Percentiles rank a stretch among this genome's conserved stretches.
phyloP scores from a whole-genome alignment of 2,797 vertebrate species.

The Darevskia nairensis region DNA sequence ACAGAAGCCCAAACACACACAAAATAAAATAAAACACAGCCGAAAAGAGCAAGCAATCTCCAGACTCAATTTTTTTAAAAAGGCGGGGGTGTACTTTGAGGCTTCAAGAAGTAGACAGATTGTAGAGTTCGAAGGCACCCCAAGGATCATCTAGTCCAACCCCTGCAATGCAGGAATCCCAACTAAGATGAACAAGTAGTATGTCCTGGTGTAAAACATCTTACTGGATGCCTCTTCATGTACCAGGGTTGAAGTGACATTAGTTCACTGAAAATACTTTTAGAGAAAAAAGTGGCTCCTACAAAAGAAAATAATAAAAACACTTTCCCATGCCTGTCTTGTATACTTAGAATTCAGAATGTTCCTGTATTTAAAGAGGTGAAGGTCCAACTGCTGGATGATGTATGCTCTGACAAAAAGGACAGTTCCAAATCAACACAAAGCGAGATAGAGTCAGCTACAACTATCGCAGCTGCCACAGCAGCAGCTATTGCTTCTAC shows the following conservation, averaged over 20 bases:
- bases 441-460: conserved; percentile 69
- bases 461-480: conserved; percentile 80
- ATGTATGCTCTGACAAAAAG: conserved; percentile 49
- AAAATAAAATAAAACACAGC: too few species aligned
- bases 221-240: neutral
- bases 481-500: conserved; percentile 84
- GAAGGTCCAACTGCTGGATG: conserved; percentile 84
- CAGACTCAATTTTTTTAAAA: too few species aligned
- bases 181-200: neutral
- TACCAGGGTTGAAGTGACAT: neutral
- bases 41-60: too few species aligned
- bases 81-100: too few species aligned
- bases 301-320: conserved; percentile 15
- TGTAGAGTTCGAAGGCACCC: too few species aligned
- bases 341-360: conserved; percentile 77
- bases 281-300: neutral
- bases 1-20: too few species aligned
- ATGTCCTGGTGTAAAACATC: neutral
- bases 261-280: neutral
- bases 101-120: too few species aligned
- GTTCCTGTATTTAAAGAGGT: conserved; percentile 83
- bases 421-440: conserved; percentile 24
- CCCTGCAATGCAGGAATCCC: too few species aligned
- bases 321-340: neutral
- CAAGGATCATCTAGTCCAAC: too few species aligned